Evolutionary conservation across 1,140 invertebrate species (phyloP), one percentile per base, ranked within the genome.

Genomic region (Leucophenga varia): DNA sequence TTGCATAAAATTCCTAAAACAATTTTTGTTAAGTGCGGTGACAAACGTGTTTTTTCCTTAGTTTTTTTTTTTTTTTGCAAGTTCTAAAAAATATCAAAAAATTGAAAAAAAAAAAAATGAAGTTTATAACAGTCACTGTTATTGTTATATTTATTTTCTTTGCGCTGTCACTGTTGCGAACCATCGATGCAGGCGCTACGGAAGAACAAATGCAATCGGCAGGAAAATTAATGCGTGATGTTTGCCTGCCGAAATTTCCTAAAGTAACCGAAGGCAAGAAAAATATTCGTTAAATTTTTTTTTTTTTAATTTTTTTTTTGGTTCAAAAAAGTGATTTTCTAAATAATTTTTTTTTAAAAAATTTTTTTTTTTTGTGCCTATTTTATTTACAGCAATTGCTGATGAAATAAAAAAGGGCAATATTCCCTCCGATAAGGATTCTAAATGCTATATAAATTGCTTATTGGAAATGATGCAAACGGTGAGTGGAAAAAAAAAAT

Each of bases 181-280:
- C n/a, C n/a, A 25, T 25, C 10, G 22, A 25, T 5, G 22, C 5
- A 5, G 22, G 22, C 22, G 54, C 89, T 87, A 79, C 79, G 75
- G 75, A 76, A 75, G 60, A 72, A 36, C 72, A 75, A 17, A 74
- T 74, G 70, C 49, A 54, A 28, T 31, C 64, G 0, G 61, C 70
- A 7, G 59, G 63, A n/a, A 59, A 60, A 5, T 31, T 73, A 5
- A 73, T 73, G 57, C 51, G 70, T 3, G 64, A 73, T 9, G 61
- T 73, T 3, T 73, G 70, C 9, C 22, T 54, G 17, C 65, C 70
- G 14, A 74, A 74, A 48, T 72, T 51, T 12, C 58, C 65, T 2
- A 74, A 69, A 47, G 49, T 71, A 7, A 60, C 13, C 4, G 36
- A 40, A 8, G 49, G 49, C 42, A 47, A 47, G 18, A 5, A 25